Conservation (phyloP, 2,797 vertebrate genomes). For the Sebastes wilsoni region DNA sequence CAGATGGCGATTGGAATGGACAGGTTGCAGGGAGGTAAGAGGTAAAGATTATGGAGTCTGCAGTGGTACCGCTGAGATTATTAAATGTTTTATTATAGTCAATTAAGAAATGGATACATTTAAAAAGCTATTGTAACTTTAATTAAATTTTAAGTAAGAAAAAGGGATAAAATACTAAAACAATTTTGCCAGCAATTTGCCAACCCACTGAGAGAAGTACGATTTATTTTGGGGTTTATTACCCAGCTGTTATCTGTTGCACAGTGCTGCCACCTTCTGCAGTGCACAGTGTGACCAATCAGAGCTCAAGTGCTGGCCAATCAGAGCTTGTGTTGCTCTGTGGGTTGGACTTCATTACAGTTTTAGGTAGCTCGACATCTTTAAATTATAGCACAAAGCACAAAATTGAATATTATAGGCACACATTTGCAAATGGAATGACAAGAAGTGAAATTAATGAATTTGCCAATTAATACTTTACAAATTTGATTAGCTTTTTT, state of each 20-base stretch:
- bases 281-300: neutral
- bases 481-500: neutral
- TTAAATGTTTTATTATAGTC: neutral
- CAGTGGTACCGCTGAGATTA: neutral
- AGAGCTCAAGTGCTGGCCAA: neutral
- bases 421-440: neutral
- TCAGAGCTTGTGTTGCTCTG: neutral
- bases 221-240: neutral
- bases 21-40: neutral
- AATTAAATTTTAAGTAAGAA: neutral
- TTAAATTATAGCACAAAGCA: no score
- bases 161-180: neutral
- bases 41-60: neutral
- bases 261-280: neutral
- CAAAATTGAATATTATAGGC: neutral
- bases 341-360: neutral
- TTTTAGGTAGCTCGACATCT: neutral
- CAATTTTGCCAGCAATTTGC: neutral
- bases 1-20: neutral
- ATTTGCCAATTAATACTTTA: neutral
- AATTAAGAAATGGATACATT: neutral
- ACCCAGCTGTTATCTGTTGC: neutral
- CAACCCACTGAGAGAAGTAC: neutral
- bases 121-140: neutral
- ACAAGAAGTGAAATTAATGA: neutral